Evolutionary conservation across 2,113 vertebrate genomes (phyloP).

Genomic region (Alexandromys fortis): DNA sequence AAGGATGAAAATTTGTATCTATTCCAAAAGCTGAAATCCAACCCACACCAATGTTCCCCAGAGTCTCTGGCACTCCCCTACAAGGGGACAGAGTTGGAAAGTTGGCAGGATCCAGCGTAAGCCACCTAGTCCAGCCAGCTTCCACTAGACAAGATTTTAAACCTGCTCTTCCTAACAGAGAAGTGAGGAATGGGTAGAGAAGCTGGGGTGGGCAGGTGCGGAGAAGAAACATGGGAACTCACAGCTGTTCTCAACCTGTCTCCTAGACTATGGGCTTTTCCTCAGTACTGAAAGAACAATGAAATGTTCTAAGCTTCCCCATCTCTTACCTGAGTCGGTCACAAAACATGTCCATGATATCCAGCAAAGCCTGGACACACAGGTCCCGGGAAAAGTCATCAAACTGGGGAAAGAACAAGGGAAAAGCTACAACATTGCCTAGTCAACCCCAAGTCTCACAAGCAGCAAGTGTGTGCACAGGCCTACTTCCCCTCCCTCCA

Average conservation of each 20-base stretch:
- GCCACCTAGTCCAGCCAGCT: not conserved
- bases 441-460: not conserved
- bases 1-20: slow-evolving; percentile 28
- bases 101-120: slow-evolving; percentile 35
- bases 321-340: slow-evolving; percentile 92
- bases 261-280: not conserved
- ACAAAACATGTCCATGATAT: slow-evolving; percentile 99
- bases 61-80: not conserved
- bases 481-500: not conserved
- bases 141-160: slow-evolving; percentile 34
- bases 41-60: slow-evolving; percentile 21
- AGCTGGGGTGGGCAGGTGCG: not conserved
- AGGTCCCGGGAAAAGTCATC: slow-evolving; percentile 97
- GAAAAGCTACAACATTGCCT: not conserved
- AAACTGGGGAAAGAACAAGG: slow-evolving; percentile 87
- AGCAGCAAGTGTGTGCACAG: not conserved
- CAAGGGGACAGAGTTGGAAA: slow-evolving; percentile 27
- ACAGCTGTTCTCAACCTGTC: not conserved
- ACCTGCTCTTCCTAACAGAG: not conserved
- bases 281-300: not conserved
- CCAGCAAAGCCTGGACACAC: slow-evolving; percentile 94
- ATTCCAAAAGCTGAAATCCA: slow-evolving; percentile 56
- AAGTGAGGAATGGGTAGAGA: not conserved
- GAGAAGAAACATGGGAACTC: not conserved
- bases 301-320: not conserved